These are phyloP conservation scores for Protula sp. DNA, from an alignment of 2,888 invertebrate genomes.

Conservation along the genomic window DNA sequence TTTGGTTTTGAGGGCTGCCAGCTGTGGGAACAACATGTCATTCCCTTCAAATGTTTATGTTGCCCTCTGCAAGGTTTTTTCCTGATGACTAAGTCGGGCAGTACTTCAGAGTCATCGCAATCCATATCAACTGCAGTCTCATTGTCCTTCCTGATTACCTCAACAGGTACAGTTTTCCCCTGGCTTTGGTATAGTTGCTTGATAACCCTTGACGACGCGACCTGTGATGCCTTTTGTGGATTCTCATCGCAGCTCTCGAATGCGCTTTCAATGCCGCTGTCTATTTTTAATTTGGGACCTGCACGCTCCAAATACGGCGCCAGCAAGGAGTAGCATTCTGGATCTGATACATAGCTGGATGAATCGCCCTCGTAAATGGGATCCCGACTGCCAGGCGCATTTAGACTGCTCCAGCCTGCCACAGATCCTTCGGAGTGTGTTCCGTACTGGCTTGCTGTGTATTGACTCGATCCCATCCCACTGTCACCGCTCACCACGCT, in stretches of 20 bases:
- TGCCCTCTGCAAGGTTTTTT: background rate
- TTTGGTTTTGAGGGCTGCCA: background rate
- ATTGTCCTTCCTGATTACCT: background rate
- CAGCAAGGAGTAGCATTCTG: background rate
- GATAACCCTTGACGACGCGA: no score
- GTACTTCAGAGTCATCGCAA: background rate
- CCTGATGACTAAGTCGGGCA: background rate
- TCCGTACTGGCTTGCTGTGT: background rate
- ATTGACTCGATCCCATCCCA: constrained; percentile 7
- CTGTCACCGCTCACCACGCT: constrained; percentile 10
- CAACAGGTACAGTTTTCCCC: background rate
- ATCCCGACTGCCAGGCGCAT: background rate
- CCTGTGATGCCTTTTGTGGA: background rate
- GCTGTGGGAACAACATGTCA: background rate
- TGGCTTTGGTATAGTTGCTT: no score
- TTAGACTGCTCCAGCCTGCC: background rate
- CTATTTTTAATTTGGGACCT: background rate
- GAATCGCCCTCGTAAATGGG: background rate
- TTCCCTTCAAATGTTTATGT: background rate
- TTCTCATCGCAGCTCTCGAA: background rate
- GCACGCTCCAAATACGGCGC: background rate
- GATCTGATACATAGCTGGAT: background rate
- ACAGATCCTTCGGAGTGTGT: background rate
- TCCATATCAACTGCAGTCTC: background rate
- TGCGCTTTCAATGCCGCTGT: background rate